Conservation (phyloP, 2,113 vertebrate genomes). For the Stictonetta naevosa region DNA sequence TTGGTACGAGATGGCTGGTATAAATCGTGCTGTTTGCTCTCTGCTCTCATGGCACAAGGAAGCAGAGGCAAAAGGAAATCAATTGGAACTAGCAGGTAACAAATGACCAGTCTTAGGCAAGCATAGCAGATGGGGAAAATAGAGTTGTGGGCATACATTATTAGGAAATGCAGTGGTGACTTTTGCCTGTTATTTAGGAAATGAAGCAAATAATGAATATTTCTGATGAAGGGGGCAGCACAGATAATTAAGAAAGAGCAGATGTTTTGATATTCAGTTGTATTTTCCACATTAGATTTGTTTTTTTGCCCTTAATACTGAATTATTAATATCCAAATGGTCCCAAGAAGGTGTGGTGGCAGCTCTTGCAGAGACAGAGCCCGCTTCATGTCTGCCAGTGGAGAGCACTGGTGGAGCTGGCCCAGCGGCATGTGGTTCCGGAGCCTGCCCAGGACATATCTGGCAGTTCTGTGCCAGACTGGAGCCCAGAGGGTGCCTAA, state of each 20-base stretch:
- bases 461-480: background rate
- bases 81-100: constrained; percentile 85
- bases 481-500: background rate
- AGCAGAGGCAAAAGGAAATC: constrained; percentile 83
- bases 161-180: constrained; percentile 44
- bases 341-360: background rate
- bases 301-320: background rate
- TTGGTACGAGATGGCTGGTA: constrained; percentile 81
- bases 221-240: background rate
- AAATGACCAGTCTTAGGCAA: constrained; percentile 82
- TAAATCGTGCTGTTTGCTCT: constrained; percentile 80
- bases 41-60: constrained; percentile 70
- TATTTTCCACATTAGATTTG: background rate
- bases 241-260: background rate
- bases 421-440: rapidly evolving
- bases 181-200: constrained; percentile 49
- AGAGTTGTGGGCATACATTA: constrained; percentile 72
- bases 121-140: constrained; percentile 74
- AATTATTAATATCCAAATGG: background rate
- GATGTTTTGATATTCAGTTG: background rate
- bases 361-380: background rate
- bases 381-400: background rate
- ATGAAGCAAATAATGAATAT: constrained; percentile 33
- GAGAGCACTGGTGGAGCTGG: background rate
- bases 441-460: background rate